These are phyloP conservation scores for Gonatopus flavifemur DNA, from an alignment of 1,140 invertebrate genomes.

Conservation along the genomic window DNA sequence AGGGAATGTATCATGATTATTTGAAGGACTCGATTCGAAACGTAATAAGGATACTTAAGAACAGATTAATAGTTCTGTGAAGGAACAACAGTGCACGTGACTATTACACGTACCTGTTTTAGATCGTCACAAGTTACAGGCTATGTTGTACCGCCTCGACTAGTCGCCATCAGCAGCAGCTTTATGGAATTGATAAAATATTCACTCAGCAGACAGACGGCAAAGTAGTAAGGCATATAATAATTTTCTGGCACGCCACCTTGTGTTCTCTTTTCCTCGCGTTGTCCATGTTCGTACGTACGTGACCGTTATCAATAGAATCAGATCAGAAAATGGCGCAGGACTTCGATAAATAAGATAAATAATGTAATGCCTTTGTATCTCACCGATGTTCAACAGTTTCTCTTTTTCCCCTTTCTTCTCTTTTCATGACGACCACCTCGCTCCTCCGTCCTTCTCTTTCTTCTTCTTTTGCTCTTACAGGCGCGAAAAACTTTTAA, in stretches of 20 bases:
- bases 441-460: too few species aligned
- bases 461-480: too few species aligned
- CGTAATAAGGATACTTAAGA: too few species aligned
- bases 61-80: too few species aligned
- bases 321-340: constrained; percentile 43
- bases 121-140: too few species aligned
- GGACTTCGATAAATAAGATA: constrained; percentile 43
- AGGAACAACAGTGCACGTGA: too few species aligned
- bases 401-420: constrained; percentile 6
- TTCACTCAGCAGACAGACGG: constrained; percentile 34
- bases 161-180: too few species aligned
- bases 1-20: too few species aligned
- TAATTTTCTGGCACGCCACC: constrained; percentile 45
- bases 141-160: too few species aligned
- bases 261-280: constrained; percentile 26
- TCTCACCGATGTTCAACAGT: not conserved
- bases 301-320: constrained; percentile 40
- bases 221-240: constrained; percentile 44
- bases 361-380: constrained; percentile 33
- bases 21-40: too few species aligned
- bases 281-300: constrained; percentile 22
- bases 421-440: too few species aligned
- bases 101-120: too few species aligned
- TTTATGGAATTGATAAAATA: constrained; percentile 47
- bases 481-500: constrained; percentile 34